Evolutionary conservation across 2,113 vertebrate genomes (phyloP).

Genomic region (Clarias macrocephalus): DNA sequence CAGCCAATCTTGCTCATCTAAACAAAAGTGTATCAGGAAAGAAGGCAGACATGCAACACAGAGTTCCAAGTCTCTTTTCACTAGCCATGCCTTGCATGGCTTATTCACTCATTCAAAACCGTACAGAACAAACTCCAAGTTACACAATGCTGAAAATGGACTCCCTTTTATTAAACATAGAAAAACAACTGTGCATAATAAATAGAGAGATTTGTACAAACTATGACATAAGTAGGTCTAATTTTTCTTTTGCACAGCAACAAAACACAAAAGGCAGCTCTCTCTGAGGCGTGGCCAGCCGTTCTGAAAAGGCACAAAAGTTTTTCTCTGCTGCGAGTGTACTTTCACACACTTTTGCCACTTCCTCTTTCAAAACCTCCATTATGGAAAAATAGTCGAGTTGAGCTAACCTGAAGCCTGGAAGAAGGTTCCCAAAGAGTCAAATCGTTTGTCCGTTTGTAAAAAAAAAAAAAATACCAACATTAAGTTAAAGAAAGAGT

Average conservation of each 20-base stretch:
- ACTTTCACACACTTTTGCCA: constrained; percentile 3
- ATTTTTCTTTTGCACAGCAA: constrained; percentile 33
- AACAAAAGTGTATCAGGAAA: not conserved
- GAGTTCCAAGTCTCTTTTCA: not conserved
- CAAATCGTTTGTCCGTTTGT: constrained; percentile 16
- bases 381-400: constrained; percentile 10
- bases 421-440: constrained; percentile 1
- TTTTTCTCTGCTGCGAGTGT: not conserved
- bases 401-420: constrained; percentile 4
- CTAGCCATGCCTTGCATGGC: not conserved
- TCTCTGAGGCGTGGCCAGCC: not conserved
- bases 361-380: constrained; percentile 1
- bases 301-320: not conserved
- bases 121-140: constrained; percentile 3
- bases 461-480: not conserved
- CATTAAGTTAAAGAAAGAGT: not conserved
- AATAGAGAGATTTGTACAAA: constrained; percentile 48
- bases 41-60: not conserved
- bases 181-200: constrained; percentile 46
- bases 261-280: constrained; percentile 23
- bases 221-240: constrained; percentile 16
- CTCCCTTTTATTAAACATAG: constrained; percentile 43
- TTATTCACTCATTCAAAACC: not conserved
- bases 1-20: not conserved
- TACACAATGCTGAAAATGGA: constrained; percentile 37